These are phyloP conservation scores for Cherax quadricarinatus DNA, from an alignment of 1,140 invertebrate species.

Conservation along the genomic window DNA sequence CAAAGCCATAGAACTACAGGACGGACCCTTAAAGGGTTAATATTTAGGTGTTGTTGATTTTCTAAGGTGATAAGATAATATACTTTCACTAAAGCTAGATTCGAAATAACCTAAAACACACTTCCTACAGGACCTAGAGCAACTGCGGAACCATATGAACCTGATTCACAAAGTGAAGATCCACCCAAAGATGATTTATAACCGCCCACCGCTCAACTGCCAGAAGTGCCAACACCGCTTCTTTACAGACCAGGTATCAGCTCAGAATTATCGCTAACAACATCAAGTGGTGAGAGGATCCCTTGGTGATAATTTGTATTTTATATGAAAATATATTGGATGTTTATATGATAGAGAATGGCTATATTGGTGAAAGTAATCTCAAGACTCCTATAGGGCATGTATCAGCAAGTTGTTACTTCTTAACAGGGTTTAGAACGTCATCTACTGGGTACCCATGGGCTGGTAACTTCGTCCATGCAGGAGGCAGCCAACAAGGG, in stretches of 20 bases:
- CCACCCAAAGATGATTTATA: conserved; percentile 97
- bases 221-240: conserved; percentile 96
- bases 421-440: conserved; percentile 85
- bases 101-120: too few species aligned
- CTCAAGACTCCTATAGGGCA: too few species aligned
- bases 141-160: conserved; percentile 95
- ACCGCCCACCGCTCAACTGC: conserved; percentile 94
- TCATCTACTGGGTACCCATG: conserved; percentile 94
- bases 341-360: too few species aligned
- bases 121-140: conserved; percentile 86
- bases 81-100: too few species aligned
- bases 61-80: too few species aligned
- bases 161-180: conserved; percentile 98
- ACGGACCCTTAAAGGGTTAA: too few species aligned
- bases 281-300: too few species aligned
- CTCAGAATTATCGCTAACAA: background rate
- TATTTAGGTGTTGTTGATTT: too few species aligned
- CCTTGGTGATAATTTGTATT: background rate
- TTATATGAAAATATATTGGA: background rate
- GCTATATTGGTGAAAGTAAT: too few species aligned
- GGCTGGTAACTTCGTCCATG: conserved; percentile 96
- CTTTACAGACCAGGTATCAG: conserved; percentile 84
- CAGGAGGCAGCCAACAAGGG: conserved; percentile 96
- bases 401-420: too few species aligned
- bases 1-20: too few species aligned